Evolutionary conservation across 2,113 vertebrate species (phyloP).

Genomic region (Sebastes schlegelii): DNA sequence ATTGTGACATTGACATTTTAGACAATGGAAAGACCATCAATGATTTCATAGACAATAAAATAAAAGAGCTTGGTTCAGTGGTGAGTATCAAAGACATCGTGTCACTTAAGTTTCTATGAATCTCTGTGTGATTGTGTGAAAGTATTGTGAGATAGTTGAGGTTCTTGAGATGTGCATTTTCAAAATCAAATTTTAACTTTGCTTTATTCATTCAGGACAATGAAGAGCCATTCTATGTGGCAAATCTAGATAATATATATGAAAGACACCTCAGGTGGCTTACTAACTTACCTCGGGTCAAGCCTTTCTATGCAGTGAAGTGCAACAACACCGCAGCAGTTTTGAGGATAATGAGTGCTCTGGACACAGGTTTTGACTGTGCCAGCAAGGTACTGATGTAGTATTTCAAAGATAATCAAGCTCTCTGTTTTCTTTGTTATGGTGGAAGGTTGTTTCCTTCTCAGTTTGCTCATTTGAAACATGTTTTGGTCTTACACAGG

Average conservation of each 20-base stretch:
- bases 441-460: not conserved
- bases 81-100: conserved; percentile 13
- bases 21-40: conserved; percentile 7
- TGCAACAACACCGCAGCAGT: conserved; percentile 90
- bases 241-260: not conserved
- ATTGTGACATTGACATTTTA: conserved; percentile 2
- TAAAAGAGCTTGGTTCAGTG: not conserved
- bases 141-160: not conserved
- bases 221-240: conserved; percentile 27
- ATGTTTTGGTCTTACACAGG: conserved; percentile 75
- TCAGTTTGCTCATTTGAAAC: not conserved
- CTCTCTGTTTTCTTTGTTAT: not conserved
- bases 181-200: not conserved
- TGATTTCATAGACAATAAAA: conserved; percentile 35
- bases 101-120: not conserved
- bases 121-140: not conserved
- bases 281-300: conserved; percentile 88
- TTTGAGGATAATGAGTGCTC: conserved; percentile 85
- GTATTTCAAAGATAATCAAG: not conserved
- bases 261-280: conserved; percentile 89
- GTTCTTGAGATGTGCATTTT: not conserved
- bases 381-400: conserved; percentile 89
- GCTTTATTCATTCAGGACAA: conserved; percentile 24
- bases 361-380: conserved; percentile 92
- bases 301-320: conserved; percentile 92